Evolutionary conservation across 1,140 invertebrate species (phyloP), one percentile per base, ranked within the genome.

Genomic region (Plectrocnemia conspersa): DNA sequence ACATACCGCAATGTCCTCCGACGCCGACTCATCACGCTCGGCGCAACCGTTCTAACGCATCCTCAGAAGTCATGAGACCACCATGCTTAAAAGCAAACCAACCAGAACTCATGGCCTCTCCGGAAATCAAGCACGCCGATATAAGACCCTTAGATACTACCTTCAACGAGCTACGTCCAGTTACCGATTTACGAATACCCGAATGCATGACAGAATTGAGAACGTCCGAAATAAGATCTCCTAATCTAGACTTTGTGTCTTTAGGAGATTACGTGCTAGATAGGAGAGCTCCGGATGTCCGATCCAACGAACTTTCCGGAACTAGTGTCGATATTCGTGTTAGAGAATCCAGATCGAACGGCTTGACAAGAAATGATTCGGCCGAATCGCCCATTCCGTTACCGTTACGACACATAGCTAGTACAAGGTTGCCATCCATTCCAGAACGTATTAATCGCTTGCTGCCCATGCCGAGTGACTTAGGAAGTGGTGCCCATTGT

Each of bases 11-110:
- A 57, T 91, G 88, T 66, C 88, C 85, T 5, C 88, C 88, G 0
- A 90, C 88, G 1, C 88, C 88, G 0, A 90, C 87, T 0, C 88
- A 91, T 70, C 86, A 87, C 64, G 85, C 86, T 6, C 75, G 84
- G 35, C 77, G 80, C 29, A 76, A 79, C 27, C 71, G 80, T 46
- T 74, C 74, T 0, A 32, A 70, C 22, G 72, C 72, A 2, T 69
- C 72, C 0, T 63, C 71, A 1, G 77, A 78, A 47, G 35, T 58
- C 0, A 60, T 74, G 55, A 61, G 64, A 9, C 71, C 73, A 0
- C 63, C 71, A 0, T 77, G 78, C 47, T 64, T 79, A 19, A 77
- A 77, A 55, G 75, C 73, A 6, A 73, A 72, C 16, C 72, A 70
- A 0, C 65, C 73, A 24, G 74, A 76, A 61, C 67, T 71, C 16